phyloP scores from a whole-genome alignment of 2,888 invertebrate genomes.

The Elgonia sp. region DNA sequence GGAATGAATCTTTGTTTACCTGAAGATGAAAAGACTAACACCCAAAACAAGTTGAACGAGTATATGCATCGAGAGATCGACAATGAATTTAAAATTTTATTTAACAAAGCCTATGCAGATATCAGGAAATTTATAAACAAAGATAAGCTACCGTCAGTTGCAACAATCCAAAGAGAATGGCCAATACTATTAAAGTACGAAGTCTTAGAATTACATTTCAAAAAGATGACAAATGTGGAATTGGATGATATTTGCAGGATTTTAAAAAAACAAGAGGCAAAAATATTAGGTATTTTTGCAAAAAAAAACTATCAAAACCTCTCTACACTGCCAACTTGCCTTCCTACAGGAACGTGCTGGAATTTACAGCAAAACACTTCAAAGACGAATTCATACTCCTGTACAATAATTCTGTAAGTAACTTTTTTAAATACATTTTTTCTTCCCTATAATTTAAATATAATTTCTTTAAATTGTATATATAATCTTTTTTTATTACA shows the following conservation, averaged over 20 bases:
- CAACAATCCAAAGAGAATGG: no score
- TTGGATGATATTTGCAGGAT: background rate
- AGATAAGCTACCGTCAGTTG: no score
- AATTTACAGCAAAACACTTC: background rate
- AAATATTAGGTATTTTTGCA: background rate
- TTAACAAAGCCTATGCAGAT: no score
- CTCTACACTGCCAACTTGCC: background rate
- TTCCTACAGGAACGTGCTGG: background rate
- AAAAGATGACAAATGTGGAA: conserved; percentile 1
- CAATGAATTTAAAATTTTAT: no score
- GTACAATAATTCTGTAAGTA: background rate
- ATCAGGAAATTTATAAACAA: no score
- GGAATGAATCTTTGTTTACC: no score
- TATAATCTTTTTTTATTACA: background rate
- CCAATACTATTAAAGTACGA: no score
- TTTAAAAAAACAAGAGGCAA: background rate
- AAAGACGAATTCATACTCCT: background rate
- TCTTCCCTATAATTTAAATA: background rate
- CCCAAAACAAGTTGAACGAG: no score
- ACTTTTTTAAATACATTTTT: background rate
- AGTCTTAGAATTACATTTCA: background rate
- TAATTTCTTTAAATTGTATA: background rate
- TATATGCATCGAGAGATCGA: no score
- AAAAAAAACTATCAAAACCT: background rate
- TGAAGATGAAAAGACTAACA: no score